phyloP scores from a whole-genome alignment of 1,140 invertebrate species.

The Drosophila santomea region DNA sequence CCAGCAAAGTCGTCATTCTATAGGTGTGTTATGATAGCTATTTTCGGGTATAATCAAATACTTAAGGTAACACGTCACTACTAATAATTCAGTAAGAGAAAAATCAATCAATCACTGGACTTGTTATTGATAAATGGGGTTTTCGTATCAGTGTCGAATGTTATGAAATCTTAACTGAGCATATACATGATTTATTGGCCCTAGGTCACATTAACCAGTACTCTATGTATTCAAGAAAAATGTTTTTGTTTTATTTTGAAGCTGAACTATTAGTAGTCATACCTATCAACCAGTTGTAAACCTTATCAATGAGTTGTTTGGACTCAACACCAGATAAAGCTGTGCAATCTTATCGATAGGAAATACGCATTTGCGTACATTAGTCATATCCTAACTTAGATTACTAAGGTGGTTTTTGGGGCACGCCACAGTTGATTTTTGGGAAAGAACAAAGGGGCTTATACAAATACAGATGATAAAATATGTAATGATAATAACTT shows the following conservation, averaged over 20 bases:
- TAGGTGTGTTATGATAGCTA: conserved; percentile 1
- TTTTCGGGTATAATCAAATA: conserved; percentile 15
- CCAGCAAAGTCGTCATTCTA: conserved; percentile 12
- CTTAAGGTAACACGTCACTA: background rate
- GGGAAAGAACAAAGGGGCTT: conserved; percentile 1
- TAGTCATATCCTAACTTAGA: conserved; percentile 22
- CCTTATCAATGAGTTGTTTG: conserved; percentile 4
- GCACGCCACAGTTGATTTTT: background rate
- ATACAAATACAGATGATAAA: too few relatives aligned
- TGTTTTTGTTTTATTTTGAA: conserved; percentile 6
- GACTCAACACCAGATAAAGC: conserved; percentile 2
- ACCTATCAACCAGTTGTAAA: conserved; percentile 22
- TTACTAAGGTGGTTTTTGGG: background rate
- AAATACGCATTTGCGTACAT: conserved; percentile 36
- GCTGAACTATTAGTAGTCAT: conserved; percentile 3
- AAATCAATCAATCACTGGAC: conserved; percentile 23
- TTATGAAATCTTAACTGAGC: conserved; percentile 11
- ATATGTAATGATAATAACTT: too few relatives aligned
- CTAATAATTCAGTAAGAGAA: background rate
- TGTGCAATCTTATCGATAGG: conserved; percentile 31
- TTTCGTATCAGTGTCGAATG: conserved; percentile 18
- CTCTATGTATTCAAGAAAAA: background rate
- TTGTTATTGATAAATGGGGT: conserved; percentile 13
- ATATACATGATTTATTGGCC: conserved; percentile 16
- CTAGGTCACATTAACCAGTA: background rate